Evolutionary conservation across 2,113 vertebrate species (phyloP), one percentile per base, ranked within the genome.

Genomic region (Carlito syrichta): DNA sequence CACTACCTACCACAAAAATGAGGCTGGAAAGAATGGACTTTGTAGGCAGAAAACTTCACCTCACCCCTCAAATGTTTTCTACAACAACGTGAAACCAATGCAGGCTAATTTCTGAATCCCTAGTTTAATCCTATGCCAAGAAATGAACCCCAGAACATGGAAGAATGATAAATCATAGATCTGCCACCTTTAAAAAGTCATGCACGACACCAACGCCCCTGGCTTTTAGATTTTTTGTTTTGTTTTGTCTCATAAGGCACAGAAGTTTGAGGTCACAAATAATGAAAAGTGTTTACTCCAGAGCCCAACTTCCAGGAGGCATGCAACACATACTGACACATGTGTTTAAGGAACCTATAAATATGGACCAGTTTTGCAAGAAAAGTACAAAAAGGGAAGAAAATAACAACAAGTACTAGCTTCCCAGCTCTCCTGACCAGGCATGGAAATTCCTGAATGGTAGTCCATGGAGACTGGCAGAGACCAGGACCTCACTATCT

Each of bases 401-500:
- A 27, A 50, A 66, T 3, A 27, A 66, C 14, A 73, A 25, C 62
- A 66, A 35, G 62, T 16, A 13, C 3, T 52, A 8, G 62, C 43
- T 68, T 79, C 69, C 45, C 22, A 17, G 25, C 14, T 86, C 73
- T 81, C 62, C 78, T 16, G 27, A 35, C 4, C 38, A 82, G 77
- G 22, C 84, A 45, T 0, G 16, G 16, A 86, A 68, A 8, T 4
- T 30, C 25, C 48, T 3, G n/a, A 60, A 38, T n/a, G 4, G 7
- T 10, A 38, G 8, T 48, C 76, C 62, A 7, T 2, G 43, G 22
- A 1, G 0, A 1, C 7, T 2, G n/a, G 25, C 2, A 1, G 30
- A 0, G 2, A 13, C 43, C 43, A 45, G 20, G 63, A 76, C 43
- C 23, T 89, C 38, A 30, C 17, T 48, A 69, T 4, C 48, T 74